phyloP scores from a whole-genome alignment of 1,140 invertebrate species.

The Papilio aristodemus region DNA sequence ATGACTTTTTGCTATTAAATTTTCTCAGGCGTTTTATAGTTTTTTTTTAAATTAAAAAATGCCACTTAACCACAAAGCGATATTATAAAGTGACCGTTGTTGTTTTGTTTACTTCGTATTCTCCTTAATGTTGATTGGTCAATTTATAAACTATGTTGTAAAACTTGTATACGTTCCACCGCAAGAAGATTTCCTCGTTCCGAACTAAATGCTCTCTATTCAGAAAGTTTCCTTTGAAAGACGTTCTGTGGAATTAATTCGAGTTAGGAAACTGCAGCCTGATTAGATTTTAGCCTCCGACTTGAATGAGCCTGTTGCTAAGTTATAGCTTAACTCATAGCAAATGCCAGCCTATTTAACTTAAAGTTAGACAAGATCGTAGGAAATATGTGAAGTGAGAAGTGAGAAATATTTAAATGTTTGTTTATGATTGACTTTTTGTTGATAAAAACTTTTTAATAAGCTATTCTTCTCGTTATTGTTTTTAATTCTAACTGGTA shows the following conservation, averaged over 20 bases:
- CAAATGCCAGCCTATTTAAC: background rate
- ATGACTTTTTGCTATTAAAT: too few species aligned
- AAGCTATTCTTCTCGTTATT: too few species aligned
- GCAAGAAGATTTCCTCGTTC: background rate
- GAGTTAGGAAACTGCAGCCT: conserved; percentile 5
- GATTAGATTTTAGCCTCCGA: background rate
- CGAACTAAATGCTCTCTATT: background rate
- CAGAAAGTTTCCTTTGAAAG: conserved; percentile 5
- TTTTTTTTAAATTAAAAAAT: too few species aligned
- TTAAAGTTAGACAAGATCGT: background rate
- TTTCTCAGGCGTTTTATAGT: too few species aligned
- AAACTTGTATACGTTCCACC: background rate
- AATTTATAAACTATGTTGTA: background rate
- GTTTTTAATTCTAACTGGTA: too few species aligned
- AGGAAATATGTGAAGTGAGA: background rate
- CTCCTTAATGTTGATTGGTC: too few species aligned
- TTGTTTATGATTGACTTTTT: too few species aligned
- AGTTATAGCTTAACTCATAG: background rate
- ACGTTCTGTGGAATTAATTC: background rate
- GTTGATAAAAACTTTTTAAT: too few species aligned
- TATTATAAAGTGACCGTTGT: too few species aligned
- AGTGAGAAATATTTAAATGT: too few species aligned
- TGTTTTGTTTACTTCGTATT: too few species aligned
- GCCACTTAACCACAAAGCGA: too few species aligned
- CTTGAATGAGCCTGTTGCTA: background rate